Conservation (phyloP, 2,797 vertebrate species). For the Fratercula arctica region DNA sequence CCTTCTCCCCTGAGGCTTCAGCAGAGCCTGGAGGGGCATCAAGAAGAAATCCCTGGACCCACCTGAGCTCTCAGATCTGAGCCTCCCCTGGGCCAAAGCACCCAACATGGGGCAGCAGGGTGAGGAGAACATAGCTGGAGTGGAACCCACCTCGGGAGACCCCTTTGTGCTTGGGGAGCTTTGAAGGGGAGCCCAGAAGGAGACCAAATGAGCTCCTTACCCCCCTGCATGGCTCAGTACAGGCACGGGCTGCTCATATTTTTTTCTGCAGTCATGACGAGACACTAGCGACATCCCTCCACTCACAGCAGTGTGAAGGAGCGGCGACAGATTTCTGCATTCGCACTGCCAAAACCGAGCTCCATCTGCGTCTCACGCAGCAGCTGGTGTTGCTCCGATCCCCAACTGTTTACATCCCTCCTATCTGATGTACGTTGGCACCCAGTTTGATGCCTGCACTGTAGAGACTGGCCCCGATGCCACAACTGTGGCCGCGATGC, state of each 20-base stretch:
- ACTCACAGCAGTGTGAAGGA: neutral
- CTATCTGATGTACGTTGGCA: fast-evolving
- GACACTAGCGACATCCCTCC: neutral
- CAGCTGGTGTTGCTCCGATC: conserved; percentile 6
- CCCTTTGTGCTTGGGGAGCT: neutral
- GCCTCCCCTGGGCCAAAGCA: neutral
- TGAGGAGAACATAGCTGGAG: neutral
- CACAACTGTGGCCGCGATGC: fast-evolving
- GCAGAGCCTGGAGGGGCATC: neutral
- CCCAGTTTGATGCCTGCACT: neutral
- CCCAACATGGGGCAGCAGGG: neutral
- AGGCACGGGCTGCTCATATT: neutral
- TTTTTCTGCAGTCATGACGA: fast-evolving
- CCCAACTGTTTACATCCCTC: neutral
- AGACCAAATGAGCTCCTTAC: neutral
- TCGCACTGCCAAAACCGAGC: neutral
- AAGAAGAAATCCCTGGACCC: neutral
- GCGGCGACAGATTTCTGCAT: neutral
- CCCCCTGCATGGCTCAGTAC: neutral
- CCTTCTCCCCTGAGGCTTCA: neutral
- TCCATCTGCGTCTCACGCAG: neutral
- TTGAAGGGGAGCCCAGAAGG: neutral
- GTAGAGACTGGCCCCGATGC: fast-evolving
- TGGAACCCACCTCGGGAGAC: neutral
- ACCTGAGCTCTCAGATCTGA: neutral